Evolutionary conservation across 2,113 vertebrate genomes (phyloP), one percentile per base, ranked within the genome.

Genomic region (Lampris megalopsis): DNA sequence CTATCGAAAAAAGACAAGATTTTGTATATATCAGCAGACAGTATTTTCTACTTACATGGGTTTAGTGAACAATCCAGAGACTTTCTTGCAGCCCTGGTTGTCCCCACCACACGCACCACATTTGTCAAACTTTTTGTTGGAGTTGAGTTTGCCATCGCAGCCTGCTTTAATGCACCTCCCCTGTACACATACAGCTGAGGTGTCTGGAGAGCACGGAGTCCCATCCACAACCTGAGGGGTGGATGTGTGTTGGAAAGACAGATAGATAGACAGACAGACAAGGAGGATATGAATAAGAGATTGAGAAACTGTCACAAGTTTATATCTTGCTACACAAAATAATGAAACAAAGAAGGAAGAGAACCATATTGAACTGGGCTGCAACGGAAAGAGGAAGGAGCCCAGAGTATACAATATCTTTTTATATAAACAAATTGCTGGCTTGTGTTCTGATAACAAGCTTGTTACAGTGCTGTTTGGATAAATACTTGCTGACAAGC

Each of bases 111-210:
- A 99, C 48, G 97, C 94, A 0, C 97, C 96, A 5, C 98, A 99
- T 60, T 99, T 99, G 91, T 99, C 96, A 0, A 95, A 98, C 88
- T 97, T 99, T 93, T 94, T 98, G 85, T 95, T 97, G 73, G 98
- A 99, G 80, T 97, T 96, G 79, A 99, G 72, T 79, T 95, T 97
- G 69, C 97, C 94, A 0, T 99, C 98, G 0, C 98, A 99, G 53
- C 98, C 98, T 0, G 97, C 98, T 83, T 98, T 98, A 89, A 97
- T 96, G 89, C 98, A 99, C 50, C 95, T 97, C 35, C 98, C 98
- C 91, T 98, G 97, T 68, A 99, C 97, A 0, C 98, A 99, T 63
- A 99, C 82, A 0, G 96, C 96, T 1, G 97, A 96, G 75, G 97
- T 97, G 85, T 99, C 98, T 0, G 97, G 98, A 24, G 97, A 95